These are phyloP conservation scores for Kryptolebias marmoratus DNA, from an alignment of 2,113 vertebrate genomes.

Conservation along the genomic window DNA sequence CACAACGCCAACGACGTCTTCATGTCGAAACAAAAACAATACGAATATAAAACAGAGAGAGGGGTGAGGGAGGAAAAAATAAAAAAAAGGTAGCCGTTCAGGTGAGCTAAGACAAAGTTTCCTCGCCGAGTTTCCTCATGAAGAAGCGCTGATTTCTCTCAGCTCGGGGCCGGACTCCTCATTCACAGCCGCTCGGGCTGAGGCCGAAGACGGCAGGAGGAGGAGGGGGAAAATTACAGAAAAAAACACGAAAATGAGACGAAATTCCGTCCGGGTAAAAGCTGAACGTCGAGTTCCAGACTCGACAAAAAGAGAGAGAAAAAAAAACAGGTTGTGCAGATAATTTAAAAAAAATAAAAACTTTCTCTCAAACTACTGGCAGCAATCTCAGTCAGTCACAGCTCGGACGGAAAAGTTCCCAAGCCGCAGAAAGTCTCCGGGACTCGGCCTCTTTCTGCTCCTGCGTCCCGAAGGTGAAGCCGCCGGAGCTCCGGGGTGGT, in stretches of 20 bases:
- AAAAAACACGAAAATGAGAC: slow-evolving; percentile 1
- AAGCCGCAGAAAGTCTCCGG: not conserved
- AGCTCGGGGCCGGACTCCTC: slow-evolving; percentile 60
- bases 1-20: slow-evolving; percentile 74
- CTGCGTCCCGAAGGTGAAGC: slow-evolving; percentile 19
- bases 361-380: slow-evolving; percentile 26
- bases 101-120: slow-evolving; percentile 57
- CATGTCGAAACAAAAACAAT: slow-evolving; percentile 44
- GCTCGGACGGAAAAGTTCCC: too few relatives aligned
- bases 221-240: not conserved
- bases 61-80: not conserved
- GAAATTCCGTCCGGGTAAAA: slow-evolving; percentile 12
- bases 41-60: not conserved
- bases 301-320: not conserved
- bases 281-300: slow-evolving; percentile 34
- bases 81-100: not conserved
- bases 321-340: slow-evolving; percentile 1
- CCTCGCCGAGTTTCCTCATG: slow-evolving; percentile 74
- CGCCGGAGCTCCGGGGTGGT: slow-evolving; percentile 49
- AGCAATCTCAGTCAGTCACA: slow-evolving; percentile 25
- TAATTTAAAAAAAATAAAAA: slow-evolving; percentile 34
- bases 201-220: not conserved
- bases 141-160: slow-evolving; percentile 67
- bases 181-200: slow-evolving; percentile 54
- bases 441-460: too few relatives aligned